Base-by-base conservation (phyloP, 2,113 vertebrate species). In the Oxygymnocypris stewartii region DNA sequence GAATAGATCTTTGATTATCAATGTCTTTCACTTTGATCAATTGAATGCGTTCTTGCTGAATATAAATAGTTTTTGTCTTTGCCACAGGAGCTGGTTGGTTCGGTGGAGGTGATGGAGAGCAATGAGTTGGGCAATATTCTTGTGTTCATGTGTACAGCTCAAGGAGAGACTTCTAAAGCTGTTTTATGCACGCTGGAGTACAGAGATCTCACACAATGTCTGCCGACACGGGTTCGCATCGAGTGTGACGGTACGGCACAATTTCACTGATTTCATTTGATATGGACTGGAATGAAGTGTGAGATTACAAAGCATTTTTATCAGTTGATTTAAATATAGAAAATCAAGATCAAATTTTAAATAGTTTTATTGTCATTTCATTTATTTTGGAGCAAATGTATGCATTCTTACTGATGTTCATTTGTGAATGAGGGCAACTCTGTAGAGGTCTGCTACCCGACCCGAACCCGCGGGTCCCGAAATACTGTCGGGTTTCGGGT, bases 81-180 rank as follows among this genome's bases (percentile, higher is more conserved):
- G 14, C 79, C 49, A 40, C 81, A 96, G 95, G 92, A 95, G 8
- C 91, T 91, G 3, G 79, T 93, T 16, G 79, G 59, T 49, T 92
- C 93, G 0, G 82, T 94, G 51, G 87, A 87, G n/a, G 93, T 96
- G 88, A 88, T 95, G 93, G 94, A 96, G 90, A 95, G 92, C 57
- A 96, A 95, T 31, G 78, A 85, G 12, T 85, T 94, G 82, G 95
- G 91, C 84, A 94, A 92, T 1, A 71, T 92, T n/a, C 79, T 95
- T 74, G 92, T 94, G 42, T 57, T 96, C 83, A 82, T 93, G 91
- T 87, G 94, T 59, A 93, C 84, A 2, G 35, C 77, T 40, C 87
- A 88, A 0, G 78, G 0, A n/a, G 28, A 86, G 11, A 90, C 78
- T 18, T 63, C 47, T 28, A 85, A 12, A 0, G 71, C 84, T 13